phyloP scores from a whole-genome alignment of 1,140 invertebrate species.

The Lethocerus indicus region DNA sequence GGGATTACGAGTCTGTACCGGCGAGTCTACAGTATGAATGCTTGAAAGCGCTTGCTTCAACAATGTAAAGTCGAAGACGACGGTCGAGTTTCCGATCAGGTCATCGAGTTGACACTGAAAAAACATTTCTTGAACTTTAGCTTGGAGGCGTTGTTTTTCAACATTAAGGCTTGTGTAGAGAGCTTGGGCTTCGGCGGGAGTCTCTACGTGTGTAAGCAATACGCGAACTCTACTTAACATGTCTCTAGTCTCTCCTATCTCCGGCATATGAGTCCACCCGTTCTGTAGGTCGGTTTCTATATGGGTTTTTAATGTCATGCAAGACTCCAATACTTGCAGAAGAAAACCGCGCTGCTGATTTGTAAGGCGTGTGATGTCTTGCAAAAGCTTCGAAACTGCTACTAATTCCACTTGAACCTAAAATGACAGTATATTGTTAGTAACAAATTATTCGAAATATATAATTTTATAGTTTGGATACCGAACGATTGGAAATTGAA shows the following conservation, averaged over 20 bases:
- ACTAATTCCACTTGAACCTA: slow-evolving; percentile 32
- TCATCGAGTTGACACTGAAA: slow-evolving; percentile 52
- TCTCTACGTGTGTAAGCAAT: slow-evolving; percentile 34
- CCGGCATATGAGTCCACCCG: slow-evolving; percentile 39
- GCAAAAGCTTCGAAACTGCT: slow-evolving; percentile 33
- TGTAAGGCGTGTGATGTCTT: slow-evolving; percentile 42
- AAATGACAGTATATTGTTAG: background rate
- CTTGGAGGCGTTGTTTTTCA: slow-evolving; percentile 43
- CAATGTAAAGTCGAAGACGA: slow-evolving; percentile 42
- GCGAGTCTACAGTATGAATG: slow-evolving; percentile 33
- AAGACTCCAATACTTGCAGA: slow-evolving; percentile 51
- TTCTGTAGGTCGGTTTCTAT: slow-evolving; percentile 51
- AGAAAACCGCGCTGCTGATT: slow-evolving; percentile 48
- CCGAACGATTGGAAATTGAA: background rate
- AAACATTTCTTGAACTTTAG: slow-evolving; percentile 51
- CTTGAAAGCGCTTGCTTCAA: slow-evolving; percentile 42
- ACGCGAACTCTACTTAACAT: slow-evolving; percentile 38
- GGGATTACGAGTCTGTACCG: slow-evolving; percentile 14
- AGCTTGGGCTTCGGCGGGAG: slow-evolving; percentile 34
- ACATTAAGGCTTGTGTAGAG: slow-evolving; percentile 34
- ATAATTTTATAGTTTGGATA: too few relatives aligned
- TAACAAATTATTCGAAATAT: too few relatives aligned
- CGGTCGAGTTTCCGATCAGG: slow-evolving; percentile 41
- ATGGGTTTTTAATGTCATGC: slow-evolving; percentile 50
- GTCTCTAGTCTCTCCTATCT: slow-evolving; percentile 43